Conservation (phyloP, 2,888 invertebrate genomes). For the Caradrina clavipalpis region DNA sequence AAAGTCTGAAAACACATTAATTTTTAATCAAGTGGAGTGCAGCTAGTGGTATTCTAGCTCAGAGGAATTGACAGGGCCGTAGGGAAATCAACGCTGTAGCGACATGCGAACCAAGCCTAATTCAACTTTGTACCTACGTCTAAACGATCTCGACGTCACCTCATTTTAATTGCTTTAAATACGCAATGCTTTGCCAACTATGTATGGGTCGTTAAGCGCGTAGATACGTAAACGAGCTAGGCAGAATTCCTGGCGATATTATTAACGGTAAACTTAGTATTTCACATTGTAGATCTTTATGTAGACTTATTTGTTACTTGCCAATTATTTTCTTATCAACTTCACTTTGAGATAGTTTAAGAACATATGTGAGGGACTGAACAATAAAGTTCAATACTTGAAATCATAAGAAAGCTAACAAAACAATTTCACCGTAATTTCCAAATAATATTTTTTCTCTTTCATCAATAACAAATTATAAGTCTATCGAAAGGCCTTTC, state of each 20-base stretch:
- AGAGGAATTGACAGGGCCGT: conserved; percentile 77
- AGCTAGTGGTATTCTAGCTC: conserved; percentile 75
- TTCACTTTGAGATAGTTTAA: no score
- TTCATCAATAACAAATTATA: conserved; percentile 4
- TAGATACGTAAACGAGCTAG: conserved; percentile 48
- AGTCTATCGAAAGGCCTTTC: conserved; percentile 1
- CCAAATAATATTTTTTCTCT: background rate
- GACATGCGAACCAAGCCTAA: conserved; percentile 75
- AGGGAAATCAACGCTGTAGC: conserved; percentile 80
- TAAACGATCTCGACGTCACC: conserved; percentile 63
- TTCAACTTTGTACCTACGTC: conserved; percentile 69
- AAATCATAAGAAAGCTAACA: background rate
- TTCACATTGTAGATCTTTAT: conserved; percentile 19
- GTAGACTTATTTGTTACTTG: conserved; percentile 2
- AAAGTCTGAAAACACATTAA: conserved; percentile 78
- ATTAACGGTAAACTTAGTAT: conserved; percentile 51
- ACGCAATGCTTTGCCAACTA: conserved; percentile 66
- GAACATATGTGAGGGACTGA: background rate
- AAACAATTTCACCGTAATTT: conserved; percentile 2
- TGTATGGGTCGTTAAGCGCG: conserved; percentile 55
- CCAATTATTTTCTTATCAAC: background rate
- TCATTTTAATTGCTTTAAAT: conserved; percentile 68
- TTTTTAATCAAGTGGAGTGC: conserved; percentile 84
- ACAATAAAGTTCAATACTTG: background rate
- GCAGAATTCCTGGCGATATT: conserved; percentile 53